Base-by-base conservation (phyloP, 1,140 invertebrate species). In the Campoletis sonorensis region DNA sequence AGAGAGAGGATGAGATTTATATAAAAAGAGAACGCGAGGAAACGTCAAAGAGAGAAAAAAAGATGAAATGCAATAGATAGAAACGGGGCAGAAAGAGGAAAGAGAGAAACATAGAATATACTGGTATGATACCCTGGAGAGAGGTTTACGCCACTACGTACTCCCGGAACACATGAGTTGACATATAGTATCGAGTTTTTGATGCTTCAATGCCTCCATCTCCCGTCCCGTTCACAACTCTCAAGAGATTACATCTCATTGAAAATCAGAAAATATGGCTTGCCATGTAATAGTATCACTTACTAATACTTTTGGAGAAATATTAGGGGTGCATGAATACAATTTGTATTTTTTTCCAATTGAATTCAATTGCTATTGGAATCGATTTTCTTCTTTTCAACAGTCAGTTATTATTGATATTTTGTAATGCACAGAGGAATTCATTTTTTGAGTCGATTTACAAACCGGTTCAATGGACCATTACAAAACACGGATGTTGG, bases 151-250 rank as follows among this genome's bases (percentile, higher is more conserved):
- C 87, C 87, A 90, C 89, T 87, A 85, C 82, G 18, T 64, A 64
- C 61, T 64, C 21, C 84, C 84, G 87, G 86, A 89, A 90, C 88
- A 89, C 89, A 86, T 87, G 89, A 90, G 88, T 90, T 90, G 89
- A 90, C 88, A 85, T 89, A 87, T 88, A 87, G 86, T 88, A 90
- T 90, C 87, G 89, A 89, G 85, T 87, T 85, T 87, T 88, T 84
- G 83, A 87, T 84, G 88, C 86, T 86, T 87, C 87, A 90, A 88
- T 87, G 87, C 86, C 85, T 88, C 86, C 82, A 86, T 87, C 85
- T 81, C 45, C 40, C 13, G 83, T 86, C 86, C 86, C 87, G 37
- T 37, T 61, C 15, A 11, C 54, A 27, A 51, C 11, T 51, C 49
- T 11, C 71, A 15, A 70, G 61, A 40, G 71, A 76, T 58, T 81